A percentile compares a stretch with the other conserved stretches of the same genome.
Evolutionary conservation across 2,797 vertebrate species (phyloP).

Genomic region (Dromococcyx pavoninus): DNA sequence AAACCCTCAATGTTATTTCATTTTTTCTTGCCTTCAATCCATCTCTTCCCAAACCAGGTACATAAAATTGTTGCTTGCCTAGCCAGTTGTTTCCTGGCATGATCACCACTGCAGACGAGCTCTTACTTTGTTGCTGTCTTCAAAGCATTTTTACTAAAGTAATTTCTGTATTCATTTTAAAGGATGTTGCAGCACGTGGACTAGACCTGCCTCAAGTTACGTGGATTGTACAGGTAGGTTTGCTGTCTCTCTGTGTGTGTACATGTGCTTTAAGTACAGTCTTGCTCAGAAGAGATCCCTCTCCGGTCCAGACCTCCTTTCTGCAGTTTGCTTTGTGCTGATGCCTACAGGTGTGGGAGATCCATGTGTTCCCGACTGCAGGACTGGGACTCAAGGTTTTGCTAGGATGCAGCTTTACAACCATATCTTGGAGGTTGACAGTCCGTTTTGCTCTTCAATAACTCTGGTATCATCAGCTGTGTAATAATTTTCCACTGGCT

Average conservation of each 20-base stretch:
- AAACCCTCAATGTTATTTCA: background rate
- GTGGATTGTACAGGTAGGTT: constrained; percentile 91
- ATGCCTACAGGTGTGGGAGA: background rate
- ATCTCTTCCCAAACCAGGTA: background rate
- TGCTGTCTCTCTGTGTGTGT: background rate
- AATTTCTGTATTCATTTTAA: constrained; percentile 42
- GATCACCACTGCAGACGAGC: background rate
- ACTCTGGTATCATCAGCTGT: background rate
- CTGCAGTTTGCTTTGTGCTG: background rate
- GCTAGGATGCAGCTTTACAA: background rate
- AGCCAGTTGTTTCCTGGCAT: background rate
- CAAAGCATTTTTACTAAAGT: background rate
- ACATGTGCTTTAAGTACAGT: background rate
- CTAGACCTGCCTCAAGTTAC: constrained; percentile 91
- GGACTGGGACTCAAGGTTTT: background rate
- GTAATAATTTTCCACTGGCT: background rate
- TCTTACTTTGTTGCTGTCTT: background rate
- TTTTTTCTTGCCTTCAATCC: background rate
- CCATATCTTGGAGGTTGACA: background rate
- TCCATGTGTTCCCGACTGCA: background rate
- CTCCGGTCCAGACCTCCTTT: background rate
- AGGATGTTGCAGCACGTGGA: constrained; percentile 95
- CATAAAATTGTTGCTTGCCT: background rate
- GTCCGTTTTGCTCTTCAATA: background rate
- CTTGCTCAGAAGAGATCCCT: background rate